These are phyloP conservation scores for Parazoanthus atlanticus DNA, from an alignment of 92 coral and sea anemone species.

Conservation along the genomic window DNA sequence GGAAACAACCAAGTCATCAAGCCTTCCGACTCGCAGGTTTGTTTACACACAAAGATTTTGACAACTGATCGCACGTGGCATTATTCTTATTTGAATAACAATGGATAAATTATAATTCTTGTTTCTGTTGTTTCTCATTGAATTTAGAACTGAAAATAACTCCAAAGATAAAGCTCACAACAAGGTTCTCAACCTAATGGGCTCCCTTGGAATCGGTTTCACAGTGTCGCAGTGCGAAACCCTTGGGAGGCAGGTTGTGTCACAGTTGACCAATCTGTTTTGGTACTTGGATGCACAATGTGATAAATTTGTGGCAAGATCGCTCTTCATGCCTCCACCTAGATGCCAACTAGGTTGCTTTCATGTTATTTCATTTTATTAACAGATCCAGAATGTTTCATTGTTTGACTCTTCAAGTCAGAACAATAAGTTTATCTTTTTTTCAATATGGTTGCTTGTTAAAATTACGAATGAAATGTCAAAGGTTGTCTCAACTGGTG, in stretches of 20 bases:
- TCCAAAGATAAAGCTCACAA: not conserved
- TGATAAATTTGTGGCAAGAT: not conserved
- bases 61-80: no score
- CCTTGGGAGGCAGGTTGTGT: not conserved
- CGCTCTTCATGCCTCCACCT: not conserved
- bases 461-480: no score
- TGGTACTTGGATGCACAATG: conserved; percentile 5
- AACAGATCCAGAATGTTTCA: no score
- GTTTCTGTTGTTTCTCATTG: not conserved
- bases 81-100: not conserved
- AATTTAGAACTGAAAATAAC: not conserved
- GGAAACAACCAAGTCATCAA: not conserved
- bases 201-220: not conserved
- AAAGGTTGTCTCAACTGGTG: no score
- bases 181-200: not conserved
- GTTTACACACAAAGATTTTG: conserved; percentile 2
- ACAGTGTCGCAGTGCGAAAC: not conserved
- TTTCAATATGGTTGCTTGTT: not conserved
- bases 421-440: not conserved
- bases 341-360: no score
- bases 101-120: not conserved
- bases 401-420: not conserved
- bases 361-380: no score
- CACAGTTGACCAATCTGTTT: not conserved
- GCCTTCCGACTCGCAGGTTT: not conserved